These are phyloP conservation scores for Trematocara variabile DNA, from an alignment of 2,113 vertebrate genomes.

Conservation along the genomic window DNA sequence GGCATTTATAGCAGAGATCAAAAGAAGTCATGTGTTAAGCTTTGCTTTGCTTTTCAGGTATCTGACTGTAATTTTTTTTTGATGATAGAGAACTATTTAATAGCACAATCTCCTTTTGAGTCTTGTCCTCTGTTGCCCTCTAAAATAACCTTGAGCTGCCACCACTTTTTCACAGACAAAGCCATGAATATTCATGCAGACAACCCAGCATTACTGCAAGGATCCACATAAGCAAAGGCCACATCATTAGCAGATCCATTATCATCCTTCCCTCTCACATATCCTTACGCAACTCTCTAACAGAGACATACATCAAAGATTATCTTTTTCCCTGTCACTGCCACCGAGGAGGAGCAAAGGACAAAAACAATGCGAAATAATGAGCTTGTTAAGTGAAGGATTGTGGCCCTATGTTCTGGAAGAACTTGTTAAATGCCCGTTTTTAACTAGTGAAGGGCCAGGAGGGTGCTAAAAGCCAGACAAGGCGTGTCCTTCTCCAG, in stretches of 20 bases:
- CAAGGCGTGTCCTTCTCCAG: conserved; percentile 30
- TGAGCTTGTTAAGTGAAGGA: conserved; percentile 67
- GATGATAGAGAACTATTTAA: background rate
- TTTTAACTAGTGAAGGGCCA: conserved; percentile 21
- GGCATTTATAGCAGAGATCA: background rate
- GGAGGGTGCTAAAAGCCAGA: conserved; percentile 39
- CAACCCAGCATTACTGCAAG: conserved; percentile 17
- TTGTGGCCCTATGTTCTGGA: conserved; percentile 26
- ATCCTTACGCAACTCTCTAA: conserved; percentile 28
- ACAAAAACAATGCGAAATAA: conserved; percentile 65
- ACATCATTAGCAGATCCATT: conserved; percentile 61
- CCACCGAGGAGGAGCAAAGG: conserved; percentile 41
- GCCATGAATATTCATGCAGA: conserved; percentile 63
- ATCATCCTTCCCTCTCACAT: conserved; percentile 45
- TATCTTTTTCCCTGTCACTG: conserved; percentile 10
- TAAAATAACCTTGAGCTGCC: conserved; percentile 39
- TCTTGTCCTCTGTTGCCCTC: conserved; percentile 32
- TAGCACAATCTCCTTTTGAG: background rate
- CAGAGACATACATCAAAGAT: conserved; percentile 55
- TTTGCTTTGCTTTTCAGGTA: background rate
- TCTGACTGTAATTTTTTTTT: background rate
- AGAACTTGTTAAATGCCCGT: conserved; percentile 37
- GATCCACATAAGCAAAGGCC: conserved; percentile 42
- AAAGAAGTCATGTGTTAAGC: background rate
- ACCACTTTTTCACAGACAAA: background rate